Base-by-base conservation (phyloP, 2,888 invertebrate species). In the Drosophila ezoana region DNA sequence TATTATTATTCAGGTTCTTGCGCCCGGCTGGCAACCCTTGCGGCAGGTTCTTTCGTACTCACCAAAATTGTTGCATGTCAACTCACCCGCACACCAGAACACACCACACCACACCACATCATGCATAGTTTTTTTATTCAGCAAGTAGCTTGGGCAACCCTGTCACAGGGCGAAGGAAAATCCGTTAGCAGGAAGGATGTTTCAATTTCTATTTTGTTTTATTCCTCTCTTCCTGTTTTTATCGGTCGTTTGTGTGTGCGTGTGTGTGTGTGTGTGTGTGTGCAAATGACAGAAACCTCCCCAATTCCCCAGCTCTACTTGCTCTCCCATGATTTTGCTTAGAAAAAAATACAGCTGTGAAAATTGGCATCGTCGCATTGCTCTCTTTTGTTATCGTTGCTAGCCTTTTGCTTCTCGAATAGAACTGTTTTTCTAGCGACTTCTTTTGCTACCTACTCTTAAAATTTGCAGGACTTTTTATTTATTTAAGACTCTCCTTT, bases 191-290 rank as follows among this genome's bases (percentile, higher is more conserved):
- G 89, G 83, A 89, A 89, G 89, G 89, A 88, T 86, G 89, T 89
- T 89, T 89, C 89, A 88, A 89, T 89, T 88, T 88, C 76, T 88
- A 88, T 87, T 89, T 86, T 78, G 78, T 78, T 89, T 80, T 76
- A 87, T 77, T 74, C 60, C 71, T 59, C 83, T 86, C 70, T 77
- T 86, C 76, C 80, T 68, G 80, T 81, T 83, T 87, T 83, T 83
- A 86, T 83, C 84, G 87, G 45, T 81, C 78, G 75, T 75, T 81
- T 73, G 73, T 41, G 35, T 35, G 4, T 14, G 18, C n/a, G n/a
- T n/a, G n/a, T n/a, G n/a, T 45, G n/a, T 43, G 37, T 48, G 38
- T 63, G 28, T 35, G 32, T 60, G 52, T 63, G 41, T 68, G 57
- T 66, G 81, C 57, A 72, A 76, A 69, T 79, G 80, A 76, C 71